phyloP scores from a whole-genome alignment of 2,888 invertebrate species.

The Caenorhabditis sp. region DNA sequence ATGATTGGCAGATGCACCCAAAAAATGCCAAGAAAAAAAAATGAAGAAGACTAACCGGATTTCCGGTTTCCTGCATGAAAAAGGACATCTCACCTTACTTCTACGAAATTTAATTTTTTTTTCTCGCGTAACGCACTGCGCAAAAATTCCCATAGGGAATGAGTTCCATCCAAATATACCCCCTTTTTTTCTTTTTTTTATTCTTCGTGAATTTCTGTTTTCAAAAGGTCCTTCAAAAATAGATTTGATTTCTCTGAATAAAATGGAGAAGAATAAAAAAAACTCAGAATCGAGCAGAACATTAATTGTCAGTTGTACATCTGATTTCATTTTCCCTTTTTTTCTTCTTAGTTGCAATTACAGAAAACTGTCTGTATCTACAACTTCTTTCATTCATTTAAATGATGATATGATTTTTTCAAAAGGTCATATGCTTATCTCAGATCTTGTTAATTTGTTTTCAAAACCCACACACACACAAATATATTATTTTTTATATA shows the following conservation, averaged over 20 bases:
- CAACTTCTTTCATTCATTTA: no score
- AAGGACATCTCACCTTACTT: not conserved
- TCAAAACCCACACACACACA: not conserved
- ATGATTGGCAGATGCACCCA: not conserved
- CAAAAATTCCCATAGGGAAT: not conserved
- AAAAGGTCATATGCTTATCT: not conserved
- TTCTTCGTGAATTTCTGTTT: not conserved
- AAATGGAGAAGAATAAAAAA: not conserved
- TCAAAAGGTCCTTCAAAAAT: not conserved
- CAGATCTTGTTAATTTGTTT: not conserved
- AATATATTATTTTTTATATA: not conserved
- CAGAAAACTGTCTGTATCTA: no score
- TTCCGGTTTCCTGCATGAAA: not conserved
- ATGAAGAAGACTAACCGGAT: not conserved
- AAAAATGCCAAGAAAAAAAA: not conserved
- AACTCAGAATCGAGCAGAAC: no score
- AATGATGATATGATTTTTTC: no score
- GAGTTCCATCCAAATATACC: not conserved
- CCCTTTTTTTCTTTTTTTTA: not conserved
- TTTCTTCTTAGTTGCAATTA: no score
- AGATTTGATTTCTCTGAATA: not conserved
- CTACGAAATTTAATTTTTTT: not conserved
- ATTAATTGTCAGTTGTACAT: no score
- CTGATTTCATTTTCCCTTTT: no score
- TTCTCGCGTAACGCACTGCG: not conserved